phyloP scores from a whole-genome alignment of 2,888 invertebrate genomes.

The Zonitis immaculata region DNA sequence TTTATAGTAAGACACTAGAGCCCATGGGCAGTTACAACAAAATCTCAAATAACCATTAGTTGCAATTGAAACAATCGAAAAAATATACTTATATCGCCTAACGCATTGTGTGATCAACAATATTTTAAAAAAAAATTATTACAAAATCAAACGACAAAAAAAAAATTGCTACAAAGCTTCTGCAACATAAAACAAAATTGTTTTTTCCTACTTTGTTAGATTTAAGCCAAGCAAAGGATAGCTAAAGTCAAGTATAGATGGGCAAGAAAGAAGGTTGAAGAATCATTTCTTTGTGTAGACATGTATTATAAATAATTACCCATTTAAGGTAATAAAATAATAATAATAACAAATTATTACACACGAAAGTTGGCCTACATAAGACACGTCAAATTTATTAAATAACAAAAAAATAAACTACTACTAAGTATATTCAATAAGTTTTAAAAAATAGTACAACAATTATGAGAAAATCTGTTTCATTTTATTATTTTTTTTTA shows the following conservation, averaged over 20 bases:
- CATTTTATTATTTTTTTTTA: not conserved
- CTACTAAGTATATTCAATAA: not conserved
- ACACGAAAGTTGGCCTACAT: slow-evolving; percentile 3
- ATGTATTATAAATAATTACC: slow-evolving; percentile 22
- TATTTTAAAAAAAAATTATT: slow-evolving; percentile 16
- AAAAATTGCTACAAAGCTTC: slow-evolving; percentile 37
- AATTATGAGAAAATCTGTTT: not conserved
- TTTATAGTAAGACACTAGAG: slow-evolving; percentile 11
- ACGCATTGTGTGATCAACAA: slow-evolving; percentile 21
- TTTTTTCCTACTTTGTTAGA: slow-evolving; percentile 24
- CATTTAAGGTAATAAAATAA: not conserved
- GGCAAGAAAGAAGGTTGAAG: slow-evolving; percentile 16
- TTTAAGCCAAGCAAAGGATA: slow-evolving; percentile 41
- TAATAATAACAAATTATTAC: not conserved
- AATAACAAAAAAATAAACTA: not conserved
- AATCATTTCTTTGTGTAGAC: slow-evolving; percentile 31
- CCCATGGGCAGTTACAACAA: slow-evolving; percentile 1
- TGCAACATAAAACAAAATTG: slow-evolving; percentile 38
- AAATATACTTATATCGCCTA: too few relatives aligned
- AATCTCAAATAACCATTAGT: slow-evolving; percentile 1
- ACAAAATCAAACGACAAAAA: not conserved
- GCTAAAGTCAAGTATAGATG: slow-evolving; percentile 9
- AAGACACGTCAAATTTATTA: not conserved
- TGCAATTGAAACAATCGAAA: too few relatives aligned
- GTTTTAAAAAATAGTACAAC: not conserved